phyloP scores from a whole-genome alignment of 2,888 invertebrate species.

The Elmis aenea region DNA sequence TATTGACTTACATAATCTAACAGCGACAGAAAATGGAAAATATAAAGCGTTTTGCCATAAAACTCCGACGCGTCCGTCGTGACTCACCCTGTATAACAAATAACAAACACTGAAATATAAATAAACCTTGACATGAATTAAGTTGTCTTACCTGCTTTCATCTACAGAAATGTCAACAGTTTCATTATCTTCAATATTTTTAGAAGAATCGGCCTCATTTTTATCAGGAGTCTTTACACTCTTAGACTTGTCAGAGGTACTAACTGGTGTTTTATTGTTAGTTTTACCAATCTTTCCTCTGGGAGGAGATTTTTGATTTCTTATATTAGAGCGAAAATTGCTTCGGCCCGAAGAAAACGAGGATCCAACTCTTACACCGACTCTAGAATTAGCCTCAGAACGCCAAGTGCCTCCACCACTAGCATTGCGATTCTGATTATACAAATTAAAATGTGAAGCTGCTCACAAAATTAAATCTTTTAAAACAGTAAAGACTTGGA shows the following conservation, averaged over 20 bases:
- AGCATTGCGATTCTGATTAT: slow-evolving; percentile 11
- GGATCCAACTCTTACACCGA: slow-evolving; percentile 9
- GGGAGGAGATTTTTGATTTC: slow-evolving; percentile 16
- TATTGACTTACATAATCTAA: no score
- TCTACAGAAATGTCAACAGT: slow-evolving; percentile 13
- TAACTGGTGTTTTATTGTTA: slow-evolving; percentile 15
- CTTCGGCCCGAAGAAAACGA: slow-evolving; percentile 14
- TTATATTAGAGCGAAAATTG: slow-evolving; percentile 13
- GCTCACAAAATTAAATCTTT: no score
- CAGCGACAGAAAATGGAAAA: no score
- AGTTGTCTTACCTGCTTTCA: slow-evolving; percentile 17
- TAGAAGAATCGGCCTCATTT: slow-evolving; percentile 23
- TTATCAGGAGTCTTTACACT: slow-evolving; percentile 10
- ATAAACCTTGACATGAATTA: no score
- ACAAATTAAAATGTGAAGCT: no score
- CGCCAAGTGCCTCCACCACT: slow-evolving; percentile 14
- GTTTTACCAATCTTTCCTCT: slow-evolving; percentile 12
- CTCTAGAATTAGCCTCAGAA: slow-evolving; percentile 16
- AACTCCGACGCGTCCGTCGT: no score
- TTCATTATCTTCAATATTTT: slow-evolving; percentile 23
- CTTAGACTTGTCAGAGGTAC: not conserved
- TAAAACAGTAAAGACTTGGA: no score
- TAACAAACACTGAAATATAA: no score
- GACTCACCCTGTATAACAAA: no score
- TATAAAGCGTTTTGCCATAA: no score